Percentiles rank a stretch among this genome's conserved stretches.
Evolutionary conservation across 2,113 vertebrate genomes (phyloP).

Genomic region (Pseudorasbora parva): DNA sequence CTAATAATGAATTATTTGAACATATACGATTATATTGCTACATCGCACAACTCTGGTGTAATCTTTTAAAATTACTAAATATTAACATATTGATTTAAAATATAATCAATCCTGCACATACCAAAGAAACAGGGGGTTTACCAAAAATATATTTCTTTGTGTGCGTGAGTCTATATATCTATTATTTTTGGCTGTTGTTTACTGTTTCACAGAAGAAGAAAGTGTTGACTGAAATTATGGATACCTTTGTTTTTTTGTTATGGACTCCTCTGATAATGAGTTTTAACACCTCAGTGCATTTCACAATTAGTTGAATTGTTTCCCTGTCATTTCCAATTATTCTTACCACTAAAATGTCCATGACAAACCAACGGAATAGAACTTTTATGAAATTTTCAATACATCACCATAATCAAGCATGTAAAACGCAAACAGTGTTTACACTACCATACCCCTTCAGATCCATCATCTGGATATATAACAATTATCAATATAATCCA

Average conservation of each 20-base stretch:
- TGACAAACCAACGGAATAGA: slow-evolving; percentile 66
- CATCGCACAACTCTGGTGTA: background rate
- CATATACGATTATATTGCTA: background rate
- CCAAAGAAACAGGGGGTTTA: background rate
- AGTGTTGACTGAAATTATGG: slow-evolving; percentile 43
- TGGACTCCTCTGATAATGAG: slow-evolving; percentile 61
- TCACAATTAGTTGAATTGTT: slow-evolving; percentile 68
- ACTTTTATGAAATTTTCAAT: slow-evolving; percentile 58
- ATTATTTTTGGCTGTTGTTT: slow-evolving; percentile 22
- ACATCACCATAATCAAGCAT: slow-evolving; percentile 59
- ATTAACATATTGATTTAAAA: background rate
- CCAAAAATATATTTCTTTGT: background rate
- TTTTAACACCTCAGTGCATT: slow-evolving; percentile 68
- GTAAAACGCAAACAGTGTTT: slow-evolving; percentile 53
- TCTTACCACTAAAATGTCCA: slow-evolving; percentile 56
- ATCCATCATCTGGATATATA: slow-evolving; percentile 45
- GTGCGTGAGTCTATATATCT: background rate
- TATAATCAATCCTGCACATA: background rate
- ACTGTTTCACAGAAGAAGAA: background rate
- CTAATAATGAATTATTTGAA: background rate
- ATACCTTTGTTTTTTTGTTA: slow-evolving; percentile 62
- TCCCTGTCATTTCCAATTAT: slow-evolving; percentile 74
- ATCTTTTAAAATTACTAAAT: background rate
- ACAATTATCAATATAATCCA: slow-evolving; percentile 53
- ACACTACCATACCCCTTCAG: slow-evolving; percentile 48